Conservation (phyloP, 2,113 vertebrate species). For the Ibidorhyncha struthersii region DNA sequence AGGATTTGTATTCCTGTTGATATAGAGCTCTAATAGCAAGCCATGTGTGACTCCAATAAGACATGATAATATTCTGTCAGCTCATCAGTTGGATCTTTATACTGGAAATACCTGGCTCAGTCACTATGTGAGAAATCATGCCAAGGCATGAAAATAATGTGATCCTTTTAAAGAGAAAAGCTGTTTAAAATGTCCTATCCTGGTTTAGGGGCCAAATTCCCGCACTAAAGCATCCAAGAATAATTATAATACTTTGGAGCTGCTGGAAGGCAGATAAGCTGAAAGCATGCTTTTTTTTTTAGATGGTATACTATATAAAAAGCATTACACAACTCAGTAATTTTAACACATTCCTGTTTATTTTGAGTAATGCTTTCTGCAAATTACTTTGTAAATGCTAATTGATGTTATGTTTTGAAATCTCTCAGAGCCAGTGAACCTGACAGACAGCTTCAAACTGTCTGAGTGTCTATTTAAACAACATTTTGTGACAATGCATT, state of each 20-base stretch:
- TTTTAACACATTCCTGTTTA: neutral
- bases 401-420: neutral
- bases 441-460: neutral
- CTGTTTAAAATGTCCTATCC: conserved; percentile 12
- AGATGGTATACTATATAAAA: neutral
- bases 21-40: neutral
- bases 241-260: neutral
- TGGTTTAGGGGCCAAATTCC: neutral
- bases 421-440: neutral
- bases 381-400: conserved; percentile 2
- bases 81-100: conserved; percentile 35
- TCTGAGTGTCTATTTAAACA: neutral
- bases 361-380: neutral
- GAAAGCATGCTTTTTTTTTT: conserved; percentile 19
- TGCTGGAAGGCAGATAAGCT: neutral
- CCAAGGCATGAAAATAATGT: conserved; percentile 57
- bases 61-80: conserved; percentile 59
- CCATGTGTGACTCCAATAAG: conserved; percentile 33
- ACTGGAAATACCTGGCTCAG: conserved; percentile 57
- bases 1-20: conserved; percentile 15
- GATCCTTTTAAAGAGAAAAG: conserved; percentile 10
- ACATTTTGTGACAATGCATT: neutral
- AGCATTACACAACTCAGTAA: neutral
- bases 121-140: neutral
- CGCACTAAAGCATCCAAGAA: conserved; percentile 9